A percentile compares a stretch with the other conserved stretches of the same genome.
phyloP scores from a whole-genome alignment of 2,797 vertebrate species.

The Hemibagrus guttatus region DNA sequence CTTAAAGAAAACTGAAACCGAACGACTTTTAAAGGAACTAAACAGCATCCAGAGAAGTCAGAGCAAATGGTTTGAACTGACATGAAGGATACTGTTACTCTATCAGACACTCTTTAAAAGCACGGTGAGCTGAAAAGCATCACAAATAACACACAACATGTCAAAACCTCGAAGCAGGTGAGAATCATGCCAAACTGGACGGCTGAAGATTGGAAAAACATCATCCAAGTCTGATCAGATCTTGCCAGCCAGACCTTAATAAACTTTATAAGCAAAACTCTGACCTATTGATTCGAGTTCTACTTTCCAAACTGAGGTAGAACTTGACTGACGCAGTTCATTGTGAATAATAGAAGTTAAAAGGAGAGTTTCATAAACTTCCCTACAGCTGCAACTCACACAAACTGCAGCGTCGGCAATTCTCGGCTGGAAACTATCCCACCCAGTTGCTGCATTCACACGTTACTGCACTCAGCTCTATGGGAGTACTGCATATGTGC shows the following conservation, averaged over 20 bases:
- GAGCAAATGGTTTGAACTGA: neutral
- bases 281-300: neutral
- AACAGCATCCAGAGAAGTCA: neutral
- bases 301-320: neutral
- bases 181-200: neutral
- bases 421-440: neutral
- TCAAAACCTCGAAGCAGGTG: neutral
- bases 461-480: neutral
- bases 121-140: neutral
- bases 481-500: neutral
- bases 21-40: neutral
- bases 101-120: neutral
- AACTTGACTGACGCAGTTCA: neutral
- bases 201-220: neutral
- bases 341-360: conserved; percentile 29
- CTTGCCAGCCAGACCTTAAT: neutral
- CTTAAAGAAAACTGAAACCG: neutral
- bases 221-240: neutral
- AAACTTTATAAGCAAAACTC: neutral
- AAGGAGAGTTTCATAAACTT: conserved; percentile 23
- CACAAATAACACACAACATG: neutral
- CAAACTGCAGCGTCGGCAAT: neutral
- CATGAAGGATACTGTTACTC: neutral
- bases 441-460: neutral
- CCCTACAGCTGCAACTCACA: conserved; percentile 16